These are phyloP conservation scores for Neelides folsomi DNA, from an alignment of 2,888 invertebrate genomes.

Conservation along the genomic window DNA sequence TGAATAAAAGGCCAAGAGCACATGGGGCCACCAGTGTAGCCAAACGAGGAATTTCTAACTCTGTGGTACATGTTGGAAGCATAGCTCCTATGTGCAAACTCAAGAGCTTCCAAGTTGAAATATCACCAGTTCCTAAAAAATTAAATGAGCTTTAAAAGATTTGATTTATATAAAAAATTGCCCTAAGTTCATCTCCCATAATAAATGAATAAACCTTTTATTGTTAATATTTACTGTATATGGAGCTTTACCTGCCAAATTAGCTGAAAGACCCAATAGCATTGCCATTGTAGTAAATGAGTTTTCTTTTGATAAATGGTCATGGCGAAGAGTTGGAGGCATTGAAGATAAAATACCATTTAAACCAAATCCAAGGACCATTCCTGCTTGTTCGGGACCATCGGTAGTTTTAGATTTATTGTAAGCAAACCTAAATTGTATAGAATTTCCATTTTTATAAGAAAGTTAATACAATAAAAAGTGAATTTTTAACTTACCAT, in stretches of 20 bases:
- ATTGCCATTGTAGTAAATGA: slow-evolving; percentile 32
- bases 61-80: slow-evolving; percentile 31
- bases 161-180: neutral
- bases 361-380: slow-evolving; percentile 31
- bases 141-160: neutral
- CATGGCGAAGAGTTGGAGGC: slow-evolving; percentile 32
- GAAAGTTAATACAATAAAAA: too few species aligned
- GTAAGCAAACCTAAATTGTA: slow-evolving; percentile 30
- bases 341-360: slow-evolving; percentile 29
- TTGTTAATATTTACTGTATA: neutral
- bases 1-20: slow-evolving; percentile 26
- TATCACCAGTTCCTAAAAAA: slow-evolving; percentile 27
- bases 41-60: slow-evolving; percentile 29
- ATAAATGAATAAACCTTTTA: neutral
- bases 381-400: slow-evolving; percentile 31
- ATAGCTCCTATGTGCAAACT: slow-evolving; percentile 32
- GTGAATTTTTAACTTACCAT: slow-evolving; percentile 16
- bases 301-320: slow-evolving; percentile 31
- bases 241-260: slow-evolving; percentile 21
- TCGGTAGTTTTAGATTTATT: slow-evolving; percentile 29
- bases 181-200: neutral
- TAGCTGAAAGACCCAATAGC: slow-evolving; percentile 28
- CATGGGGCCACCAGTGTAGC: slow-evolving; percentile 31
- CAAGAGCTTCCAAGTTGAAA: slow-evolving; percentile 31
- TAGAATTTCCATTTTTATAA: too few species aligned